A percentile compares a stretch with the other conserved stretches of the same genome.
Evolutionary conservation across 2,888 invertebrate species (phyloP).

Genomic region (Pachymerium ferrugineum): DNA sequence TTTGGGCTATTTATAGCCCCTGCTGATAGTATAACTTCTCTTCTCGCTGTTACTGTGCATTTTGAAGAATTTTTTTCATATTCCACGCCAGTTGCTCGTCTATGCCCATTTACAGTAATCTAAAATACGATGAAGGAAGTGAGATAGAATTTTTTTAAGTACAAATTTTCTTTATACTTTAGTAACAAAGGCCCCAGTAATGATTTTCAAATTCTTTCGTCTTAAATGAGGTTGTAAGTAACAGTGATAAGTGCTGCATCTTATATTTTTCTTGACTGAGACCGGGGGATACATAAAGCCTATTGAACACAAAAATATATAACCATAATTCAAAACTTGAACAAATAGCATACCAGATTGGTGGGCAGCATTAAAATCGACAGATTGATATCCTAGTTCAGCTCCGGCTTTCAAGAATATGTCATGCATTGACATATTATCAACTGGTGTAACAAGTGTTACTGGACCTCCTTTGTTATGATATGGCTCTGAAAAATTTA

Average conservation of each 20-base stretch:
- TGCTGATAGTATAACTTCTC: conserved; percentile 29
- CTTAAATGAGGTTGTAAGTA: too few relatives aligned
- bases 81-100: conserved; percentile 7
- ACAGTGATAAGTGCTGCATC: conserved; percentile 84
- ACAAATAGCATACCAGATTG: conserved; percentile 60
- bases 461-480: conserved; percentile 62
- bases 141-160: too few relatives aligned
- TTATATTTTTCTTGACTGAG: conserved; percentile 76
- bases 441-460: conserved; percentile 79
- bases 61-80: background rate
- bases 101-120: background rate
- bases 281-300: conserved; percentile 82
- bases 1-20: conserved; percentile 23
- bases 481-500: conserved; percentile 16
- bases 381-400: conserved; percentile 71
- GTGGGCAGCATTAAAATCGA: conserved; percentile 79
- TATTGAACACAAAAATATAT: conserved; percentile 33
- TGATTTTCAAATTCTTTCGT: conserved; percentile 74
- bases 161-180: too few relatives aligned
- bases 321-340: background rate
- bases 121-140: too few relatives aligned
- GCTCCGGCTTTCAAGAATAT: conserved; percentile 76
- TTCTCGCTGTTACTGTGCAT: background rate
- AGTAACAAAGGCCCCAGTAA: conserved; percentile 74
- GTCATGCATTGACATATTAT: conserved; percentile 73